Base-by-base conservation (phyloP, 2,888 invertebrate genomes). In the Notocelia uddmanniana region DNA sequence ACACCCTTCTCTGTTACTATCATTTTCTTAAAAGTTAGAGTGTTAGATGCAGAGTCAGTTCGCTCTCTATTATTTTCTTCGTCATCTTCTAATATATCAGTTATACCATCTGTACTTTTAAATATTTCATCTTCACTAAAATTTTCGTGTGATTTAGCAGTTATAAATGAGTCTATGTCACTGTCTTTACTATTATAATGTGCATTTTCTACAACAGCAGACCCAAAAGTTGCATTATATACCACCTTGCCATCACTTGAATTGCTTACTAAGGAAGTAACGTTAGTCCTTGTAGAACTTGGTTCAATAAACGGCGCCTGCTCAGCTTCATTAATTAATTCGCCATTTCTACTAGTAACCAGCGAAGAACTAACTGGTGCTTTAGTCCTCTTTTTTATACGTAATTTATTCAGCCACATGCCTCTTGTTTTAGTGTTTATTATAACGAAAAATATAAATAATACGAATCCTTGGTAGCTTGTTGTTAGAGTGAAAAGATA, bases 401-500 rank as follows among this genome's bases (percentile, higher is more conserved):
- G 73, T 67, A 81, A 69, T 31, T 76, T 75, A 41, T 79, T 79
- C 31, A 77, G 68, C 92, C 92, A 93, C 57, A 86, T 75, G 1
- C 79, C 77, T 50, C 89, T 81, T 0, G 92, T 91, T 64, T 86
- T 87, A 59, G 83, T 83, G 80, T 93, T 91, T 10, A 90, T 81
- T 18, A 92, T 74, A 2, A 94, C 87, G 76, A 93, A 93, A 79
- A 94, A 94, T 34, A 92, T 58, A 76, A 93, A 94, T 57, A 94
- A 77, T 2, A 94, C 87, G 67, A 92, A 91, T 0, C 94, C 94
- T 78, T 94, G 93, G n/a, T 91, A 76, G n/a, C 91, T 90, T 0
- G 89, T 90, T 2, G 90, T 89, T 13, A 90, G 74, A 70, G 89
- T 89, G 78, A 93, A 94, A 37, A 93, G 76, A 78, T 92, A 93